phyloP scores from a whole-genome alignment of 2,888 invertebrate genomes.

The Drosophila barbarae region DNA sequence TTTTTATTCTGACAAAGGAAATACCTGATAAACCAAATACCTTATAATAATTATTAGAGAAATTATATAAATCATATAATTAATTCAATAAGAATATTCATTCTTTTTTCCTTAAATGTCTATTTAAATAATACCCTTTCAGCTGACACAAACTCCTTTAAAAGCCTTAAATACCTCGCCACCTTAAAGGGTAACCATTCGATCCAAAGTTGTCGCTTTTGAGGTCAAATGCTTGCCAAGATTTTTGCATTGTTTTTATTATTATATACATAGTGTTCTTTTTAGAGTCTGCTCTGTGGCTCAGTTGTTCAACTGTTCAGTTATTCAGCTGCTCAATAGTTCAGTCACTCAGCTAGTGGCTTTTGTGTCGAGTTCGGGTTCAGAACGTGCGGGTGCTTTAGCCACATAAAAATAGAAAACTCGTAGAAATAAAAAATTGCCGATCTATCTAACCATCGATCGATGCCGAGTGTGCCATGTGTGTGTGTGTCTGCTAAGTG shows the following conservation, averaged over 20 bases:
- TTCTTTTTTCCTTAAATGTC: neutral
- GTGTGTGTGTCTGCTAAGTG: slow-evolving; percentile 56
- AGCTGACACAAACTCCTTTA: no score
- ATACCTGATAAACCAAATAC: neutral
- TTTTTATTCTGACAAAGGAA: neutral
- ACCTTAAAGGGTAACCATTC: slow-evolving; percentile 17
- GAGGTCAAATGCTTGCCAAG: slow-evolving; percentile 44
- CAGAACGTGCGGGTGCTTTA: slow-evolving; percentile 62
- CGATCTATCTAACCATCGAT: slow-evolving; percentile 44
- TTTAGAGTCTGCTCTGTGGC: slow-evolving; percentile 17
- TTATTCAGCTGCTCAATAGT: slow-evolving; percentile 49
- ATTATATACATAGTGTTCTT: slow-evolving; percentile 32
- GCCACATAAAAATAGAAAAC: slow-evolving; percentile 39
- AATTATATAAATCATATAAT: no score
- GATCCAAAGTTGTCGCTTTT: slow-evolving; percentile 36
- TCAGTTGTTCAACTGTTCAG: slow-evolving; percentile 16
- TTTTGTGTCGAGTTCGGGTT: slow-evolving; percentile 52
- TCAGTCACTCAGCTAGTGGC: slow-evolving; percentile 54
- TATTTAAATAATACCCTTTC: neutral
- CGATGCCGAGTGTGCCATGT: slow-evolving; percentile 23
- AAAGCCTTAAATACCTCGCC: neutral
- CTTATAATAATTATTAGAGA: no score
- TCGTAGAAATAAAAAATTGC: slow-evolving; percentile 41
- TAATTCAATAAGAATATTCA: no score
- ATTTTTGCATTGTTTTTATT: slow-evolving; percentile 31